A percentile compares a stretch with the other conserved stretches of the same genome.
These are phyloP conservation scores for Regulus satrapa DNA, from an alignment of 2,113 vertebrate genomes.

Conservation along the genomic window DNA sequence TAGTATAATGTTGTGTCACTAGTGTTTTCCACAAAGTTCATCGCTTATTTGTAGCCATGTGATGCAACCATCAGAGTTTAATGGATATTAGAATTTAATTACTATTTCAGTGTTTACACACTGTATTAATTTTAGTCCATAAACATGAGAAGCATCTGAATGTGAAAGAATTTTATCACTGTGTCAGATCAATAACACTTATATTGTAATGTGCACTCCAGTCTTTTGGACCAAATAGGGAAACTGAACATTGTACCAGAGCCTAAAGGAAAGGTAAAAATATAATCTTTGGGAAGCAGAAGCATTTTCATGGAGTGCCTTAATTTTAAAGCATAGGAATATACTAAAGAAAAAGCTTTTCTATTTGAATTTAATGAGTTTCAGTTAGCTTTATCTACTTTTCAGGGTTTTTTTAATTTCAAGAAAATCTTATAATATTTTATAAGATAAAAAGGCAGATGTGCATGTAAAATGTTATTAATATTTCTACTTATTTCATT, in stretches of 20 bases:
- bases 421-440: not conserved
- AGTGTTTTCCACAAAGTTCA: not conserved
- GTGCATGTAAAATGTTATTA: not conserved
- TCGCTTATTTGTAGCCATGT: not conserved
- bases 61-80: not conserved
- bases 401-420: not conserved
- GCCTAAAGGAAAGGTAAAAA: not conserved
- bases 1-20: not conserved
- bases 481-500: not conserved
- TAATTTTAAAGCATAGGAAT: not conserved
- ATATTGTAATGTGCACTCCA: rapidly evolving
- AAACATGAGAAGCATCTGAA: not conserved
- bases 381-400: not conserved
- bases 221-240: not conserved
- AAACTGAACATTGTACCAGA: not conserved
- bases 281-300: not conserved
- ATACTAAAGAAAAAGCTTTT: not conserved
- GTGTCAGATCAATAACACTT: not conserved
- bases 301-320: not conserved
- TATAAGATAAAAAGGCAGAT: not conserved
- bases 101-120: not conserved
- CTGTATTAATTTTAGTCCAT: not conserved
- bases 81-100: not conserved
- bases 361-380: not conserved
- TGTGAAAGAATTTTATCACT: not conserved